Evolutionary conservation across 2,113 vertebrate species (phyloP).

Genomic region (Mola mola): DNA sequence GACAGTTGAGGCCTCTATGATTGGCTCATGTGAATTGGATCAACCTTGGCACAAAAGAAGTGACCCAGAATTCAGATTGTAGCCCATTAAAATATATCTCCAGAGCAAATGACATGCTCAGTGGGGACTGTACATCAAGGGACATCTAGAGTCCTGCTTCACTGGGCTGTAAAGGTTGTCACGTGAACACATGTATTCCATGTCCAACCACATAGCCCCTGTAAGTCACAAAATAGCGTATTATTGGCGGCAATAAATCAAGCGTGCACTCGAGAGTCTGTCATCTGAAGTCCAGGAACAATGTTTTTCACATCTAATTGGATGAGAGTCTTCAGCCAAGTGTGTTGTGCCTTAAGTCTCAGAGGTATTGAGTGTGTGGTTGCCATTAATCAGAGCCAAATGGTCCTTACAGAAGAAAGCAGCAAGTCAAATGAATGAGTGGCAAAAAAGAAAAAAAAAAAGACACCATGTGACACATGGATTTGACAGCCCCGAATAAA

Average conservation of each 20-base stretch:
- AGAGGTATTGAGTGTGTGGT: constrained; percentile 23
- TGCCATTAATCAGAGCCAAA: constrained; percentile 57
- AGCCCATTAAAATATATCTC: constrained; percentile 52
- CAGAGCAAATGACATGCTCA: constrained; percentile 29
- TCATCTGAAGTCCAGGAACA: constrained; percentile 37
- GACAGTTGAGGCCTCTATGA: constrained; percentile 2
- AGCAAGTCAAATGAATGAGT: not conserved
- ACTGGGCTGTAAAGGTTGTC: constrained; percentile 40
- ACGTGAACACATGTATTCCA: constrained; percentile 32
- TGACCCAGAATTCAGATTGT: constrained; percentile 55
- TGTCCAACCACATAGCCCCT: constrained; percentile 8
- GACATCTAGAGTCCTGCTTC: constrained; percentile 39
- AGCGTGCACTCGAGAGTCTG: constrained; percentile 47
- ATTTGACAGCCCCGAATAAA: no score
- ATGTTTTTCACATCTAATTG: constrained; percentile 58
- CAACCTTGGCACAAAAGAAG: constrained; percentile 22
- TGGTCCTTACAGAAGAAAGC: constrained; percentile 13
- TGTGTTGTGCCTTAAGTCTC: constrained; percentile 35
- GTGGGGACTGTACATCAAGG: constrained; percentile 37
- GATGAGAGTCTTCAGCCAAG: constrained; percentile 39
- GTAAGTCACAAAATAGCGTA: constrained; percentile 16
- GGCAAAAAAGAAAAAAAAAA: no score
- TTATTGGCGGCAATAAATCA: constrained; percentile 59
- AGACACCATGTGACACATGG: no score
- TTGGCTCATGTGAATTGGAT: constrained; percentile 15